phyloP scores from a whole-genome alignment of 2,888 invertebrate genomes.

The Troglohyphantes excavatus region DNA sequence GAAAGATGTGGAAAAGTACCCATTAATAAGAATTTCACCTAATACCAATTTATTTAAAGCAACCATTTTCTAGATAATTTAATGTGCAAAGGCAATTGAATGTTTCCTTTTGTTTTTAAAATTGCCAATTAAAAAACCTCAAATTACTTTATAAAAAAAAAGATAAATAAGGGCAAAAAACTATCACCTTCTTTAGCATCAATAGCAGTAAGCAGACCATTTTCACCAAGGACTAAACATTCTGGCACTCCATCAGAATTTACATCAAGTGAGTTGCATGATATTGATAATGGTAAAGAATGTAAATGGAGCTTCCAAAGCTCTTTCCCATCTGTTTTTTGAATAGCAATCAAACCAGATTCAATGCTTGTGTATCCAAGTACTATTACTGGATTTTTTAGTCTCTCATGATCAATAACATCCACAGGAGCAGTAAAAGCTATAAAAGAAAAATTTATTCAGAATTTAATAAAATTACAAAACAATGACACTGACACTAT shows the following conservation, averaged over 20 bases:
- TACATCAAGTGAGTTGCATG: constrained; percentile 60
- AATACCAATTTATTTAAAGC: no score
- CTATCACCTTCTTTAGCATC: constrained; percentile 62
- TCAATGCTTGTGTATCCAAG: constrained; percentile 54
- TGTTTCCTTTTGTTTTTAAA: not conserved
- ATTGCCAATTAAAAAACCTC: no score
- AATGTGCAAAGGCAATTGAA: not conserved
- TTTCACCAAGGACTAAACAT: constrained; percentile 68
- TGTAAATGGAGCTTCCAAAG: constrained; percentile 66
- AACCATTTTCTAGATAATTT: no score
- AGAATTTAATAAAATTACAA: no score
- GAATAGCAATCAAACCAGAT: constrained; percentile 67
- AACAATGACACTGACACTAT: no score
- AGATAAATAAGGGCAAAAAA: not conserved
- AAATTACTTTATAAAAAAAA: no score
- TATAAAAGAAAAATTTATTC: not conserved
- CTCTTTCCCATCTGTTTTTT: constrained; percentile 55
- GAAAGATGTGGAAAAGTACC: no score
- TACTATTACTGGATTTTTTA: constrained; percentile 32
- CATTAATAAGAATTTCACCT: no score
- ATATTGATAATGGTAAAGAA: constrained; percentile 33
- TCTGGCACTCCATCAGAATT: constrained; percentile 66
- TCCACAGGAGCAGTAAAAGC: constrained; percentile 66
- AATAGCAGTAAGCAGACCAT: constrained; percentile 71
- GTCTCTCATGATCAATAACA: constrained; percentile 11